Conservation (phyloP, 2,113 vertebrate genomes). For the Ondatra zibethicus region DNA sequence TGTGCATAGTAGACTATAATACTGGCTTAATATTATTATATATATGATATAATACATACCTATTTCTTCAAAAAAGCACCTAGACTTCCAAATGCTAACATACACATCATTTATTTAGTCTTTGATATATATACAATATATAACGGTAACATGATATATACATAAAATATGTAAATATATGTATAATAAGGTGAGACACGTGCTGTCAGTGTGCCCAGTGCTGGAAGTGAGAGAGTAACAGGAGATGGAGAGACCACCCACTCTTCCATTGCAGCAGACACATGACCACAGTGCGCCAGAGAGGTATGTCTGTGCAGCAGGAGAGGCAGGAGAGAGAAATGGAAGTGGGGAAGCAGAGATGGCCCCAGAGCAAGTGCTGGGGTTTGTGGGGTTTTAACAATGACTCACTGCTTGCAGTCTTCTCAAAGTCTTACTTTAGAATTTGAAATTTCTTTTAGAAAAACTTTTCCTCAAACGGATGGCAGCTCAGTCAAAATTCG, state of each 20-base stretch:
- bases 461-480: background rate
- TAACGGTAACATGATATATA: background rate
- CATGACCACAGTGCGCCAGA: too few species aligned
- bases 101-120: background rate
- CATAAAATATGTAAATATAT: background rate
- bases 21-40: conserved; percentile 17
- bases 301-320: background rate
- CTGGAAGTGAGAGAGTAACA: background rate
- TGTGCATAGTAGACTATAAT: background rate
- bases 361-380: background rate
- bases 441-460: conserved; percentile 15
- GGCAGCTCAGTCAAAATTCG: background rate
- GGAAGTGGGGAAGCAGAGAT: background rate
- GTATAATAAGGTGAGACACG: background rate
- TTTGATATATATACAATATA: background rate
- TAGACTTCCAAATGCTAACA: background rate
- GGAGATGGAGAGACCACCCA: background rate
- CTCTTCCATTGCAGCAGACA: background rate
- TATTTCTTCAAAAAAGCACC: background rate
- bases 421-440: background rate
- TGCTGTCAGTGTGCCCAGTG: too few species aligned
- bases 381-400: background rate
- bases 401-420: background rate
- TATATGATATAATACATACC: background rate
- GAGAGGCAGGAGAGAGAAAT: background rate